These are phyloP conservation scores for Larimichthys polyactis DNA, from an alignment of 2,113 vertebrate genomes.

Conservation along the genomic window DNA sequence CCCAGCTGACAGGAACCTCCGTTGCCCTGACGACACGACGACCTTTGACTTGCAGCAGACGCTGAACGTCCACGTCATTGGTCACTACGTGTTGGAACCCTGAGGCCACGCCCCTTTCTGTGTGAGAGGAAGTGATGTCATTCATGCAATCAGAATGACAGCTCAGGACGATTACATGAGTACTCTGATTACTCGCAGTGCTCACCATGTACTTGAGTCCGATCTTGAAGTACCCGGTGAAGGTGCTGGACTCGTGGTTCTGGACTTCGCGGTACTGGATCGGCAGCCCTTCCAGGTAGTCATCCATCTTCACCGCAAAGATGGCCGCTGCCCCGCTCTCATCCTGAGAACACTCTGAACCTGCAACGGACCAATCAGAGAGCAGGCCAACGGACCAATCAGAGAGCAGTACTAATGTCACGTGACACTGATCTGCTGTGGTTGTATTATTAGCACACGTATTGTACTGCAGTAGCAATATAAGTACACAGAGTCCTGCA, in stretches of 20 bases:
- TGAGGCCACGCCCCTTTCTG: slow-evolving; percentile 93
- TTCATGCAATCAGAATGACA: neutral
- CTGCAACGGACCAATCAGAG: slow-evolving; percentile 72
- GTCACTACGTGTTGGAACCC: slow-evolving; percentile 90
- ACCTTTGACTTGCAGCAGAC: slow-evolving; percentile 91
- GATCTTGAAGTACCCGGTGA: slow-evolving; percentile 91
- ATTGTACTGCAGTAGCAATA: slow-evolving; percentile 65
- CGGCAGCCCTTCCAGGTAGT: slow-evolving; percentile 87
- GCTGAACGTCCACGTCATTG: slow-evolving; percentile 84
- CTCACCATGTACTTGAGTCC: slow-evolving; percentile 92
- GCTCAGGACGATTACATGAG: too few relatives aligned
- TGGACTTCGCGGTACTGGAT: slow-evolving; percentile 91
- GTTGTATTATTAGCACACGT: neutral
- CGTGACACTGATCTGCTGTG: too few relatives aligned
- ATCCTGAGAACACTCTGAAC: slow-evolving; percentile 89
- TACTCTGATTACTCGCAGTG: too few relatives aligned
- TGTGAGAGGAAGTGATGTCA: slow-evolving; percentile 24
- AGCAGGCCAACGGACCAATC: neutral
- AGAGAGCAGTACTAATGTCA: slow-evolving; percentile 6
- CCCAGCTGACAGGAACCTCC: slow-evolving; percentile 90
- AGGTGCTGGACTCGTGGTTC: slow-evolving; percentile 88
- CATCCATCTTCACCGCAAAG: slow-evolving; percentile 91
- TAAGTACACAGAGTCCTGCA: neutral
- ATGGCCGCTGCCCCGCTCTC: slow-evolving; percentile 91
- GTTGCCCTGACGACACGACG: slow-evolving; percentile 83